These are phyloP conservation scores for Atrichornis clamosus DNA, from an alignment of 2,113 vertebrate genomes.

Conservation along the genomic window DNA sequence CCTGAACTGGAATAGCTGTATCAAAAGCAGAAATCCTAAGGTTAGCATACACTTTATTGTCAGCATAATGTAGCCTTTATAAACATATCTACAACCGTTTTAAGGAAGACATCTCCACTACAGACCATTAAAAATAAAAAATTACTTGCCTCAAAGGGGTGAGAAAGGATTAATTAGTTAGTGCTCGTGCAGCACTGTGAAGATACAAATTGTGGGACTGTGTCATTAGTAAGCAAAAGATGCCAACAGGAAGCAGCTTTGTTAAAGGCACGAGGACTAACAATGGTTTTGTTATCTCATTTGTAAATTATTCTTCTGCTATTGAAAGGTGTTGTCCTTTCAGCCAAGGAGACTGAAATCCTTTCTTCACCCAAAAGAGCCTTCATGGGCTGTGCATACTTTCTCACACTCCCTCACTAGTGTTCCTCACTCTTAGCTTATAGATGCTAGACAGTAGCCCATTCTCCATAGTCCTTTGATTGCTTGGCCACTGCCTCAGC, in stretches of 20 bases:
- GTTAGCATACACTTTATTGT: not conserved
- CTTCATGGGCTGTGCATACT: slow-evolving; percentile 1
- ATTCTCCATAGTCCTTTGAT: slow-evolving; percentile 45
- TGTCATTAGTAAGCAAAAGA: slow-evolving; percentile 37
- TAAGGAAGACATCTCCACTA: not conserved
- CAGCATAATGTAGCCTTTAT: not conserved
- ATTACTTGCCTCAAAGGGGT: not conserved
- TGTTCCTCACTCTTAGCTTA: slow-evolving; percentile 34
- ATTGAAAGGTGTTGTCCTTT: slow-evolving; percentile 53
- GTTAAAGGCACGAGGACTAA: slow-evolving; percentile 44
- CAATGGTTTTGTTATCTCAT: slow-evolving; percentile 44
- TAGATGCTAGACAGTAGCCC: slow-evolving; percentile 40
- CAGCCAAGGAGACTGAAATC: slow-evolving; percentile 10
- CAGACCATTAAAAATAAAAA: slow-evolving; percentile 31
- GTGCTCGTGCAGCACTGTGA: slow-evolving; percentile 24
- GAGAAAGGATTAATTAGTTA: slow-evolving; percentile 48
- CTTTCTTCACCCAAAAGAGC: slow-evolving; percentile 36
- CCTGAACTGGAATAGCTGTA: not conserved
- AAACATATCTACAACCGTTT: not conserved
- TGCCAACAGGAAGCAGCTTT: slow-evolving; percentile 53
- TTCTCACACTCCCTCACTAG: slow-evolving; percentile 49
- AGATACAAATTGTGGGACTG: slow-evolving; percentile 11
- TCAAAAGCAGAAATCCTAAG: not conserved
- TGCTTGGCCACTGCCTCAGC: slow-evolving; percentile 31
- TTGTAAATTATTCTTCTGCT: slow-evolving; percentile 35